These are phyloP conservation scores for Myathropa florea DNA, from an alignment of 2,888 invertebrate genomes.

Conservation along the genomic window DNA sequence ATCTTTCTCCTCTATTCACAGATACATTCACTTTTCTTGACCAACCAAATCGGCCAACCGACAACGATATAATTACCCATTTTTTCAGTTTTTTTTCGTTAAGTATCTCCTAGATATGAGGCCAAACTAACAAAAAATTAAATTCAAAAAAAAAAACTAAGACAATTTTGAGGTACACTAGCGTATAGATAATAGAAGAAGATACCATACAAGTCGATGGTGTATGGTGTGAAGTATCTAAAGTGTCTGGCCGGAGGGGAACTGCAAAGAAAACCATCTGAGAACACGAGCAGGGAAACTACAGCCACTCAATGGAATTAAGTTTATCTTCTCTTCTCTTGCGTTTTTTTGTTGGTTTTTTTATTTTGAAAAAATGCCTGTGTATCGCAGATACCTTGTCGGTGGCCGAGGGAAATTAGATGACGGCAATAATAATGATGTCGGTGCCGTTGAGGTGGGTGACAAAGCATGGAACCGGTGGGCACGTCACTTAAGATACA, in stretches of 20 bases:
- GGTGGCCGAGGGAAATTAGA: not conserved
- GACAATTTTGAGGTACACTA: not conserved
- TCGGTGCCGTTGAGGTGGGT: not conserved
- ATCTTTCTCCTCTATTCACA: slow-evolving; percentile 17
- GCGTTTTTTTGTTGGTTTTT: not conserved
- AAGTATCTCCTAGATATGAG: slow-evolving; percentile 5
- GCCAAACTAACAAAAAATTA: not conserved
- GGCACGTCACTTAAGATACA: not conserved
- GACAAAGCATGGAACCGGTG: not conserved
- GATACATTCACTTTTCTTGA: slow-evolving; percentile 51
- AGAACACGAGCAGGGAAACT: not conserved
- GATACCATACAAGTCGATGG: slow-evolving; percentile 44
- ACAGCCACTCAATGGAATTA: not conserved
- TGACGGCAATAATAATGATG: not conserved
- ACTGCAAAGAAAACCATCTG: not conserved
- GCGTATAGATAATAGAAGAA: slow-evolving; percentile 2
- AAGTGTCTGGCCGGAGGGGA: not conserved
- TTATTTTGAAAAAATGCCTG: not conserved
- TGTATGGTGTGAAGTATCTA: not conserved
- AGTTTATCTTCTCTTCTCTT: not conserved
- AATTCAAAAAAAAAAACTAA: not conserved
- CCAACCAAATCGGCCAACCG: slow-evolving; percentile 6
- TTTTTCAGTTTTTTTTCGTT: slow-evolving; percentile 1
- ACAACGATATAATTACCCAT: slow-evolving; percentile 25
- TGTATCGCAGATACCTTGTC: not conserved